Evolutionary conservation across 2,797 vertebrate species (phyloP).

Genomic region (Rhabdomys pumilio): DNA sequence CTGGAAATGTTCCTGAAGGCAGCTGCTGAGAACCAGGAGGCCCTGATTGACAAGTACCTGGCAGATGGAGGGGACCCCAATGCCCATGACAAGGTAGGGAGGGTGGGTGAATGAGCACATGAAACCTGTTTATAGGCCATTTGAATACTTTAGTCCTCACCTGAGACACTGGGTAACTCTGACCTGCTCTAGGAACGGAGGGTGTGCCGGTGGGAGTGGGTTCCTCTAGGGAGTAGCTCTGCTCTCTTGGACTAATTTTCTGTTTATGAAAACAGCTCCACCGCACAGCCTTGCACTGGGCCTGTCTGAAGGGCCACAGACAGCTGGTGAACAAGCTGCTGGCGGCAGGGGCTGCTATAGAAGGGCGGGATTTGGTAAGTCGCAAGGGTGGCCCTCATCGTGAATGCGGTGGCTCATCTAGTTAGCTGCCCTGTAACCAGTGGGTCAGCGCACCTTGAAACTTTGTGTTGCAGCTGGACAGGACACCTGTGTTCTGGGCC

Average conservation of each 20-base stretch:
- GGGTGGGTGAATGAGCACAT: neutral
- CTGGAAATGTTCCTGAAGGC: conserved; percentile 90
- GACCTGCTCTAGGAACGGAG: neutral
- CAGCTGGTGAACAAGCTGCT: conserved; percentile 91
- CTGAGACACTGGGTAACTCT: neutral
- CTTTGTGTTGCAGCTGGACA: conserved; percentile 89
- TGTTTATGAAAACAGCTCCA: conserved; percentile 88
- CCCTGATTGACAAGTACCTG: conserved; percentile 92
- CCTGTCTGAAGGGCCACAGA: conserved; percentile 91
- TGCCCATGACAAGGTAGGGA: conserved; percentile 89
- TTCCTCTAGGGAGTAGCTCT: neutral
- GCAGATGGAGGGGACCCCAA: conserved; percentile 90
- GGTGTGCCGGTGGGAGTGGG: fast-evolving
- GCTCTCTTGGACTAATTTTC: neutral
- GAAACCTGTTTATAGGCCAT: fast-evolving
- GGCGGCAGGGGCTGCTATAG: conserved; percentile 90
- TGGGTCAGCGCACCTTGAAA: neutral
- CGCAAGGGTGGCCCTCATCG: fast-evolving
- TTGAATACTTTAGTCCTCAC: neutral
- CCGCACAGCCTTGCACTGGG: conserved; percentile 93
- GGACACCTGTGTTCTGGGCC: conserved; percentile 93
- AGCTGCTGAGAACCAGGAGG: conserved; percentile 90
- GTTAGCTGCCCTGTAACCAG: fast-evolving
- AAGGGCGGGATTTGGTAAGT: conserved; percentile 92
- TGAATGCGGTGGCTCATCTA: neutral